Evolutionary conservation across 2,888 invertebrate genomes (phyloP), one percentile per base, ranked within the genome.

Genomic region (Eugnorisma glareosa): DNA sequence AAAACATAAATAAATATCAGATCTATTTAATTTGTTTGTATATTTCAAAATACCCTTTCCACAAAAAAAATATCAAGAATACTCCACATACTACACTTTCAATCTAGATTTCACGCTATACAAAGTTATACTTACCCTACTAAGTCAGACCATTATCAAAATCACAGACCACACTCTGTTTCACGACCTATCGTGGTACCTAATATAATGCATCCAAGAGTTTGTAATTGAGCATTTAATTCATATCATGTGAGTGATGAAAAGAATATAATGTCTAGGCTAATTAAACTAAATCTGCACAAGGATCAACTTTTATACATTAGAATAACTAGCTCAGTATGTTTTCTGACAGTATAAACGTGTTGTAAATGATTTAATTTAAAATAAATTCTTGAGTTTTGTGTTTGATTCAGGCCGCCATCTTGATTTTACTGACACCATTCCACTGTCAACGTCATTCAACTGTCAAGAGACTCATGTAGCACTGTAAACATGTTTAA

Each of bases 141-240:
- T 54, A 77, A 79, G 15, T 24, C 18, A 18, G 13, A 43, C 54
- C n/a, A n/a, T n/a, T n/a, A 63, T 28, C n/a, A 24, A 37, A 57
- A 57, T 35, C 3, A 18, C 11, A 37, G 43, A 21, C 5, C 24
- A 51, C 5, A 13, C 35, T 59, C 31, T 15, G 31, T 54, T 63
- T 54, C 28, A 63, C 67, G 70, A 40, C 48, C 67, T 67, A 70
- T 82, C 48, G 24, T 31, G 51, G n/a, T n/a, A n/a, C n/a, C n/a
- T n/a, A n/a, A 64, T 68, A 48, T 35, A 28, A 66, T 37, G 80
- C 48, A 51, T 48, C 48, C 11, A 43, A 43, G 7, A 76, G 15
- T 76, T 43, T 15, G 18, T 64, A 28, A 76, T n/a, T 43, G 11
- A n/a, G 11, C 21, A 51, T 75, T 63, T 43, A 35, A 63, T 40